Base-by-base conservation (phyloP, 1,140 invertebrate genomes). In the Dreissena rostriformis region DNA sequence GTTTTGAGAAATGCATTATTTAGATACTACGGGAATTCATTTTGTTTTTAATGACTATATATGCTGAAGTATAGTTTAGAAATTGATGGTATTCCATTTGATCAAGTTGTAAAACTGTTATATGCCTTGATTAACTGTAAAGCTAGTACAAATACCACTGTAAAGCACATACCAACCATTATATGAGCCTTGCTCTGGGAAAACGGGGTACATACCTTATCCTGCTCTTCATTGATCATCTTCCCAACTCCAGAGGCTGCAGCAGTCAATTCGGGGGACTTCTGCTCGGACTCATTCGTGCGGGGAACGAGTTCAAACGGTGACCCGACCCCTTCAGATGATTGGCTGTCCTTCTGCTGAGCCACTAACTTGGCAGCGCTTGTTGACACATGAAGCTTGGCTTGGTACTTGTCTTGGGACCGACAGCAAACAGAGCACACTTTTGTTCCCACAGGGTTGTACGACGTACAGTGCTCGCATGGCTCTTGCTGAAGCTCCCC, bases 381-480 rank as follows among this genome's bases (percentile, higher is more conserved):
- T 57, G 24, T 55, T 10, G 24, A 11, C 52, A 24, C 51, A n/a
- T 39, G 65, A 22, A 55, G 49, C 28, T 17, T 12, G 0, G 24
- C n/a, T 15, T 70, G 39, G 57, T 79, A 79, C 1, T 63, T 80
- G 26, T 26, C 55, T 17, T 72, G 78, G 8, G 81, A 53, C 28
- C 26, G 29, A 15, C 51, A 22, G 67, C 81, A 83, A 10, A 83
- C 52, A 7, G n/a, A 17, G 55, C 81, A 83, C 17, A 76, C 26
- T 51, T 68, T 68, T 24, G 26, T 70, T 17, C 81, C 73, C n/a
- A 52, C 39, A n/a, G 28, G 57, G 65, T 76, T 83, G 22, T 19
- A 28, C 55, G 57, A 66, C 26, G 82, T 84, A 52, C 74, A 84
- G 19, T 61, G 26, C 65, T 84, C 67, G 65, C 82, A 84, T 10